Evolutionary conservation across 1,140 invertebrate species (phyloP).

Genomic region (Drosophila littoralis): DNA sequence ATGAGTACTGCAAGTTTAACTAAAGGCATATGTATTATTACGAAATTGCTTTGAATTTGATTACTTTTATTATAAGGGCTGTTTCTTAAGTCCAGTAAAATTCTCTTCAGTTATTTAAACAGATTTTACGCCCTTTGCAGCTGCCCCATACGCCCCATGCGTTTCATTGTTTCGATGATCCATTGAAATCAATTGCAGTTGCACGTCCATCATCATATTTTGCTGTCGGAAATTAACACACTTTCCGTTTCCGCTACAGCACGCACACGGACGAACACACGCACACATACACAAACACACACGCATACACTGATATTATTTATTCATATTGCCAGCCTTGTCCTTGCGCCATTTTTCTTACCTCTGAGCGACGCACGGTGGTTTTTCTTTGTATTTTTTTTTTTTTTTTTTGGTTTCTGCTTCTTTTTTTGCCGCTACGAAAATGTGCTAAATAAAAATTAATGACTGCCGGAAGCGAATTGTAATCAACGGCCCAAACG

Average conservation of each 20-base stretch:
- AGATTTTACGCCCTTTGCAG: not conserved
- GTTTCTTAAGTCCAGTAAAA: too few species aligned
- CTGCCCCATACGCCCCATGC: not conserved
- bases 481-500: constrained; percentile 68
- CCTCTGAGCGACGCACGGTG: constrained; percentile 32
- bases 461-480: constrained; percentile 77
- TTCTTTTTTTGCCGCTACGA: constrained; percentile 25
- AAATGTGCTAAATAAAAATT: constrained; percentile 80
- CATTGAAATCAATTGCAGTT: constrained; percentile 79
- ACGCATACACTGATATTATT: constrained; percentile 49
- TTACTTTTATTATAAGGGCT: too few species aligned
- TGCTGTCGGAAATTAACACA: constrained; percentile 79
- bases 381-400: constrained; percentile 26
- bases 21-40: too few species aligned
- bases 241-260: constrained; percentile 71
- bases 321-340: constrained; percentile 63
- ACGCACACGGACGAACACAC: constrained; percentile 19
- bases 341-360: constrained; percentile 68
- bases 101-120: too few species aligned
- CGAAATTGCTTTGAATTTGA: too few species aligned
- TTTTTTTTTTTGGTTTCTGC: constrained; percentile 1
- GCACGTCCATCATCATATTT: constrained; percentile 72
- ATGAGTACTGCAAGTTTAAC: too few species aligned
- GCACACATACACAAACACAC: not conserved
- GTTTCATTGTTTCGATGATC: constrained; percentile 39